Evolutionary conservation across 1,140 invertebrate genomes (phyloP), one percentile per base, ranked within the genome.

Genomic region (Rhyzopertha dominica): DNA sequence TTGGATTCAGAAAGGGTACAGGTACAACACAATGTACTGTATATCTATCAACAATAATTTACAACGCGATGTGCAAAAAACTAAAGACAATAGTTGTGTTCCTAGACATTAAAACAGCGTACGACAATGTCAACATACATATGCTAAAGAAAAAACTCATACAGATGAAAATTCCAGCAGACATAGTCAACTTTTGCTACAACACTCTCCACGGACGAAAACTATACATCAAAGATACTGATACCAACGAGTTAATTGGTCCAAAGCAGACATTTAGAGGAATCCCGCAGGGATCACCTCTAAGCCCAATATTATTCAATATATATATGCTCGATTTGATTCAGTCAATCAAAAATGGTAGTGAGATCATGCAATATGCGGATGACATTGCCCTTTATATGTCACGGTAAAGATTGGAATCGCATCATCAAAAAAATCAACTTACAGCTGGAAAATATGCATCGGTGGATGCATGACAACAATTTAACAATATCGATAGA

Each of bases 321-420:
- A 31, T 52, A n/a, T n/a, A 48, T 20, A 44, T 44, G 9, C 14
- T n/a, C 16, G 37, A 3, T 8, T 45, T 19, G 43, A 34, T n/a
- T 5, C 16, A n/a, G 5, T 43, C 24, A 17, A 17, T 32, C 42
- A 14, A 13, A 4, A 13, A 8, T n/a, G n/a, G n/a, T n/a, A n/a
- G n/a, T n/a, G n/a, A n/a, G 4, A 20, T 50, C 37, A 37, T 49
- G n/a, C 25, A 35, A 12, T 51, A 51, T 28, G 48, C 43, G 1
- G 49, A 51, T 28, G 52, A 54, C 18, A 12, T 50, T n/a, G 25
- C 30, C 5, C 1, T 54, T 9, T 14, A 29, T 12, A 18, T 20
- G 17, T 40, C 40, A 23, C n/a, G 43, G 52, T 2, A 14, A 8
- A 13, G 8, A 43, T 9, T 1, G 34, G 13, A 17, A 19, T 0